Conservation (phyloP, 2,888 invertebrate genomes). For the Dione vanillae region DNA sequence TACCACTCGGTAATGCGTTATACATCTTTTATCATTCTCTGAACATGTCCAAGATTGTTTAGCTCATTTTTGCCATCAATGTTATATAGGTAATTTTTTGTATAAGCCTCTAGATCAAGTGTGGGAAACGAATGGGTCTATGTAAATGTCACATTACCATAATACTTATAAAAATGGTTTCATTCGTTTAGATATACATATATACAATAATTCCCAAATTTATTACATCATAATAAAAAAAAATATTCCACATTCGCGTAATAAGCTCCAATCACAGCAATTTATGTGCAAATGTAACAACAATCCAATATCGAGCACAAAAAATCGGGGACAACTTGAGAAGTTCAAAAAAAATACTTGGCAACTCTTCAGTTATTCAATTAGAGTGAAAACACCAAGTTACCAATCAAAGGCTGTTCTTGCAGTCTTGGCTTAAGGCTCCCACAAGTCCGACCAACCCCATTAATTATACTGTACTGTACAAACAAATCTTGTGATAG, state of each 20-base stretch:
- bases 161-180: no score
- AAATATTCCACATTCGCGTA: conserved; percentile 10
- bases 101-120: background rate
- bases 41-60: background rate
- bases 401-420: conserved; percentile 30
- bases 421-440: conserved; percentile 32
- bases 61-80: background rate
- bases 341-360: conserved; percentile 10
- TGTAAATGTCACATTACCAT: no score
- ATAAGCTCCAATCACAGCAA: conserved; percentile 14
- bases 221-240: no score
- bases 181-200: no score
- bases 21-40: background rate
- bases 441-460: conserved; percentile 33
- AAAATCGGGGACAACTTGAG: background rate
- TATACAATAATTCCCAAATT: no score
- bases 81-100: background rate
- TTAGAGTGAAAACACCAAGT: conserved; percentile 31
- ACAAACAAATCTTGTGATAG: conserved; percentile 39
- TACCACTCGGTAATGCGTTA: background rate
- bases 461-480: conserved; percentile 38
- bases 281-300: conserved; percentile 25
- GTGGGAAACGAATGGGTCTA: no score
- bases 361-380: conserved; percentile 32
- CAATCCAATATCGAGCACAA: conserved; percentile 11